Percentiles rank a stretch among this genome's conserved stretches.
These are phyloP conservation scores for Limnephilus marmoratus DNA, from an alignment of 2,888 invertebrate species.

Conservation along the genomic window DNA sequence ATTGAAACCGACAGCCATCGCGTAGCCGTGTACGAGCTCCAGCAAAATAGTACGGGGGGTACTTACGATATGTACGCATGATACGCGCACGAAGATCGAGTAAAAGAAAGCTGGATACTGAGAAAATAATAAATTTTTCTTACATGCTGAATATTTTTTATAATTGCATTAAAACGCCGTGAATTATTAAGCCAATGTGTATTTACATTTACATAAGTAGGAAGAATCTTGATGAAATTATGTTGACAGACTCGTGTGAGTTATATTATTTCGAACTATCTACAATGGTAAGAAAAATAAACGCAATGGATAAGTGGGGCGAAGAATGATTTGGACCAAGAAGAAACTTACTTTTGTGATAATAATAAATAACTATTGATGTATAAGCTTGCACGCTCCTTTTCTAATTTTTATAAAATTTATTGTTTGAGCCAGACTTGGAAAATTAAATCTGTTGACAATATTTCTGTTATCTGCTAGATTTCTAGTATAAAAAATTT, in stretches of 20 bases:
- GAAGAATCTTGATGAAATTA: not conserved
- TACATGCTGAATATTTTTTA: not conserved
- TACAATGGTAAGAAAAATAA: slow-evolving; percentile 28
- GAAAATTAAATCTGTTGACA: not conserved
- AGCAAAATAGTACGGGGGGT: too few relatives aligned
- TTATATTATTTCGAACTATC: not conserved
- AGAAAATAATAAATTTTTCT: not conserved
- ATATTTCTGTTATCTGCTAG: not conserved
- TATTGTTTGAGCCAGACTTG: not conserved
- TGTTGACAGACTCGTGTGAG: slow-evolving; percentile 11
- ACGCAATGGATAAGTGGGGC: slow-evolving; percentile 60
- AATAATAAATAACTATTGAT: slow-evolving; percentile 51
- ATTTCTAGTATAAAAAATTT: not conserved
- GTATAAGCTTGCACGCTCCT: slow-evolving; percentile 20
- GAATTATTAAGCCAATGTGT: not conserved
- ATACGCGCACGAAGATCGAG: too few relatives aligned
- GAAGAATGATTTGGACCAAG: slow-evolving; percentile 62
- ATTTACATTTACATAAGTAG: not conserved
- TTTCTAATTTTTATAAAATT: not conserved
- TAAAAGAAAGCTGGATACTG: not conserved
- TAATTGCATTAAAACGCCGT: not conserved
- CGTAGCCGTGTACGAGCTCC: too few relatives aligned
- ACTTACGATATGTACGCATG: too few relatives aligned
- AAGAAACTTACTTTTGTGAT: slow-evolving; percentile 63
- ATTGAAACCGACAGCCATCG: too few relatives aligned